These are phyloP conservation scores for Podocnemis expansa DNA, from an alignment of 2,113 vertebrate species.

Conservation along the genomic window DNA sequence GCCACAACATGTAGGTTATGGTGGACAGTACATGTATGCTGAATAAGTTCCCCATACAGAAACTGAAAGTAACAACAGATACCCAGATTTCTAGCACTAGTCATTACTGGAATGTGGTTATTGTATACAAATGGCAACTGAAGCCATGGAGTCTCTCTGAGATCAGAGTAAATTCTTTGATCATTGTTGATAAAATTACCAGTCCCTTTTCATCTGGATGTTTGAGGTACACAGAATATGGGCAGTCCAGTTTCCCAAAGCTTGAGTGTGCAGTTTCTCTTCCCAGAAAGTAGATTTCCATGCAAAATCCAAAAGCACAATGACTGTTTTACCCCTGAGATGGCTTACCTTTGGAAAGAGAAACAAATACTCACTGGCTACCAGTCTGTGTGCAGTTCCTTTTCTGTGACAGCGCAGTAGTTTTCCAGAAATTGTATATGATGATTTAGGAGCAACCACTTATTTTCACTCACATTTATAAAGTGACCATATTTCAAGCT, in stretches of 20 bases:
- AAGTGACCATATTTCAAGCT: neutral
- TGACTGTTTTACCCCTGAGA: neutral
- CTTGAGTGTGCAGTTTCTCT: neutral
- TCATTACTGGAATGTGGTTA: neutral
- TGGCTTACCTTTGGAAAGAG: neutral
- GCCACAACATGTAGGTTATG: neutral
- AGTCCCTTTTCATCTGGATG: neutral
- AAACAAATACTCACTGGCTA: neutral
- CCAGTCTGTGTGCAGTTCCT: neutral
- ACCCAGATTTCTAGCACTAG: neutral
- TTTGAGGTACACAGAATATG: neutral
- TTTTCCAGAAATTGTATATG: neutral
- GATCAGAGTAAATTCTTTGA: neutral
- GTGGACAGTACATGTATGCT: neutral
- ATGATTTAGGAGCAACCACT: neutral
- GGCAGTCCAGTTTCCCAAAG: neutral
- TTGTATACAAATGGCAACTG: neutral
- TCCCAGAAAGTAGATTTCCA: fast-evolving
- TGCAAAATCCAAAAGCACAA: neutral
- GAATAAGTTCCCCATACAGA: neutral
- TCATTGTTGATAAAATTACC: neutral
- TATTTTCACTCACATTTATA: neutral
- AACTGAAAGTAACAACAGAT: neutral
- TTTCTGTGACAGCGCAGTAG: neutral
- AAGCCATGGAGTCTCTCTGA: neutral